These are phyloP conservation scores for Pelodytes ibericus DNA, from an alignment of 2,797 vertebrate species.

Conservation along the genomic window DNA sequence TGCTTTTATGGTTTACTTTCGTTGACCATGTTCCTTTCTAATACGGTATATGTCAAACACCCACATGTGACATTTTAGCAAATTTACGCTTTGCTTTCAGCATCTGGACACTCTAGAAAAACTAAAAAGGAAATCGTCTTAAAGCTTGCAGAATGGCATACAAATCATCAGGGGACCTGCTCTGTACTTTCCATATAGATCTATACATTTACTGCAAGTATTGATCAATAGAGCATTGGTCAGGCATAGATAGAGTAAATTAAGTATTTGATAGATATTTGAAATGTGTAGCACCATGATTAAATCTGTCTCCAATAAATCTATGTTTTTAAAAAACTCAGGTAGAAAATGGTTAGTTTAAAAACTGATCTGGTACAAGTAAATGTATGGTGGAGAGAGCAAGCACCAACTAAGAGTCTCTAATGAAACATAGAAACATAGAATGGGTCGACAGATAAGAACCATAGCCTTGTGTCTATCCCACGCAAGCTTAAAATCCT, in stretches of 20 bases:
- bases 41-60: conserved; percentile 18
- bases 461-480: too few species aligned
- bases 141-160: not conserved
- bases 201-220: not conserved
- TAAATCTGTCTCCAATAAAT: too few species aligned
- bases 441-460: too few species aligned
- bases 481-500: too few species aligned
- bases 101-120: not conserved
- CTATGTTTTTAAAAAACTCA: too few species aligned
- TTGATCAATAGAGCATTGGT: not conserved
- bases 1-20: not conserved
- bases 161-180: not conserved
- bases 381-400: too few species aligned
- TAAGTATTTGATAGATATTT: too few species aligned
- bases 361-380: too few species aligned
- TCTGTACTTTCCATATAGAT: not conserved
- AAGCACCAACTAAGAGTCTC: too few species aligned
- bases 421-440: too few species aligned
- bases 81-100: conserved; percentile 1
- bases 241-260: not conserved
- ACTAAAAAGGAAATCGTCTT: not conserved
- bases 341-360: too few species aligned
- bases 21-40: conserved; percentile 13
- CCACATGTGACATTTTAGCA: conserved; percentile 1
- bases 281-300: too few species aligned